Evolutionary conservation across 2,888 invertebrate species (phyloP).

Genomic region (Adelphocoris suturalis): DNA sequence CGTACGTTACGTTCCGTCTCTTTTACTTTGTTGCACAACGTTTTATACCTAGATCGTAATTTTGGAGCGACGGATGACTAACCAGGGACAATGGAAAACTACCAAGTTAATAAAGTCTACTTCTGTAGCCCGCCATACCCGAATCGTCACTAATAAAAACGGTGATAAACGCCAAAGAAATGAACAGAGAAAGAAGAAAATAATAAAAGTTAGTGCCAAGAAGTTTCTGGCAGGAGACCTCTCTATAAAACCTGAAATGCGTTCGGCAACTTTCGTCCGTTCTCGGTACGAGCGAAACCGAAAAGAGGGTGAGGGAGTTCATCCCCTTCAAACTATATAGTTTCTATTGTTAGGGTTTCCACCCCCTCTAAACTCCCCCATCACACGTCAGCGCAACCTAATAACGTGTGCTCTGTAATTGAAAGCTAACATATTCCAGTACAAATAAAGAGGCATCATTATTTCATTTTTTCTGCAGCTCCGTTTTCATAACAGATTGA

Average conservation of each 20-base stretch:
- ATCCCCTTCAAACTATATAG: background rate
- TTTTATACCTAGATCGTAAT: background rate
- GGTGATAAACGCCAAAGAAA: background rate
- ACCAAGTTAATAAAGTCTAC: background rate
- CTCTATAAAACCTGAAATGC: background rate
- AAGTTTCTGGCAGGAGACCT: background rate
- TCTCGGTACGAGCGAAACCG: background rate
- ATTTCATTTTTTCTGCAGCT: background rate
- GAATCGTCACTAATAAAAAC: slow-evolving; percentile 3
- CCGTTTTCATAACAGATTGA: background rate
- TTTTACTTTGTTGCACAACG: too few species aligned
- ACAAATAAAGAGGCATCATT: slow-evolving; percentile 16
- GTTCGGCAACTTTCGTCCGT: background rate
- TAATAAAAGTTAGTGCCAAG: background rate
- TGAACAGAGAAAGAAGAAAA: background rate
- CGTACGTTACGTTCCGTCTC: too few species aligned
- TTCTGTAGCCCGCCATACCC: background rate
- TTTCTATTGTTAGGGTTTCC: slow-evolving; percentile 3
- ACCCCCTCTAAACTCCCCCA: background rate
- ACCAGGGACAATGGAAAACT: background rate
- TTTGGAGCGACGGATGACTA: background rate
- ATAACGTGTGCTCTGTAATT: slow-evolving; percentile 36
- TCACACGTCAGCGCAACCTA: slow-evolving; percentile 17
- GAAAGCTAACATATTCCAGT: slow-evolving; percentile 33
- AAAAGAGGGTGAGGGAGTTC: background rate